Evolutionary conservation across 2,113 vertebrate genomes (phyloP).

Genomic region (Gnathonemus longibarbis): DNA sequence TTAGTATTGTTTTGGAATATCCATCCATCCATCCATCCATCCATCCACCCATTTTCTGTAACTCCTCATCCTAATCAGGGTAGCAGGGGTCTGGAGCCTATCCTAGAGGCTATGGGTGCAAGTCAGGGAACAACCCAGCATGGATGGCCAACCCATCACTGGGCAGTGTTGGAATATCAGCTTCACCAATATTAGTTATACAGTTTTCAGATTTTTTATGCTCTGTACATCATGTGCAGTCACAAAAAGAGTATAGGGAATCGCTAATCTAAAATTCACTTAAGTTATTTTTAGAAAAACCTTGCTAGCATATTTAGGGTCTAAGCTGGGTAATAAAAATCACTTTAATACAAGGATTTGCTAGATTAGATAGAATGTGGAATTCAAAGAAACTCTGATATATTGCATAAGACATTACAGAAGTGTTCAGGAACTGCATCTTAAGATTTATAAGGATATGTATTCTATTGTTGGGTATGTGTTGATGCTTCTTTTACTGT

Average conservation of each 20-base stretch:
- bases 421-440: not conserved
- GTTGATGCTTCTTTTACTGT: not conserved
- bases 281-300: not conserved
- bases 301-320: not conserved
- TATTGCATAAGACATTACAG: not conserved
- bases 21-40: not conserved
- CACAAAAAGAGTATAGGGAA: not conserved
- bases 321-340: not conserved
- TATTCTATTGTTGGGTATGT: not conserved
- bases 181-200: no score
- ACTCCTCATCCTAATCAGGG: no score
- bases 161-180: not conserved
- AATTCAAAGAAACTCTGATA: not conserved
- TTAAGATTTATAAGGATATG: not conserved
- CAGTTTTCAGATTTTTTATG: not conserved
- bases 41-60: no score
- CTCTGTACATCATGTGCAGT: not conserved
- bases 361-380: not conserved
- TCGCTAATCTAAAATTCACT: not conserved
- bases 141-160: no score
- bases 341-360: not conserved
- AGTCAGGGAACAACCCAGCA: no score
- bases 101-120: no score
- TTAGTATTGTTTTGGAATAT: not conserved
- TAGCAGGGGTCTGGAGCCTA: no score